Evolutionary conservation across 2,888 invertebrate species (phyloP).

Genomic region (Ecliptopera silaceata): DNA sequence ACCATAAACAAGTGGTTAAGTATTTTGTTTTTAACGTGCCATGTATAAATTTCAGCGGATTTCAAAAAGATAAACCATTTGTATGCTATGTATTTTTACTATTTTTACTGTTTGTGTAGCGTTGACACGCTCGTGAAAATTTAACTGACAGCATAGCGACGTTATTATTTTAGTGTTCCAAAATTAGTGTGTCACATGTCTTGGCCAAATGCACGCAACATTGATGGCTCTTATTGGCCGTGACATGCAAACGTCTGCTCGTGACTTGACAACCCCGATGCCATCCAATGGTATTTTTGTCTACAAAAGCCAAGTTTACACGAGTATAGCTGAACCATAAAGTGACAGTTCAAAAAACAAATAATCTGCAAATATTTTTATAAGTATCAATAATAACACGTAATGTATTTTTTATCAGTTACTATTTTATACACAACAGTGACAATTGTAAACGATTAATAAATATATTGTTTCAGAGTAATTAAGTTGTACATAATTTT

Average conservation of each 20-base stretch:
- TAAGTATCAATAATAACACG: no score
- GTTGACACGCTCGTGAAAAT: slow-evolving; percentile 33
- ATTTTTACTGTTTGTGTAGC: not conserved
- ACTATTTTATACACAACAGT: no score
- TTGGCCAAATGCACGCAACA: slow-evolving; percentile 76
- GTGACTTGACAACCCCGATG: slow-evolving; percentile 61
- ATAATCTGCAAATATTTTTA: no score
- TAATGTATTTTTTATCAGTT: no score
- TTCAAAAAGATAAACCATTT: slow-evolving; percentile 21
- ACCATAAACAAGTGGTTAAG: slow-evolving; percentile 40
- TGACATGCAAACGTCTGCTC: slow-evolving; percentile 63
- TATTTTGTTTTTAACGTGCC: slow-evolving; percentile 38
- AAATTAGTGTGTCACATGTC: slow-evolving; percentile 70
- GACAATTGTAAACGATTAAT: no score
- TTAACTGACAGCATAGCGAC: slow-evolving; percentile 40
- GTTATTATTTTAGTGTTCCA: slow-evolving; percentile 61
- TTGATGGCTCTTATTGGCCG: slow-evolving; percentile 76
- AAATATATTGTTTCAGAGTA: no score
- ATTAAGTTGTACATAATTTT: no score
- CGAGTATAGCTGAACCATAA: slow-evolving; percentile 1
- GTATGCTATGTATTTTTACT: not conserved
- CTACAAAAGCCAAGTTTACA: slow-evolving; percentile 34
- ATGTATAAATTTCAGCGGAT: slow-evolving; percentile 37
- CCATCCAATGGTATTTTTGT: slow-evolving; percentile 75
- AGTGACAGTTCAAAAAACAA: no score